Base-by-base conservation (phyloP, 1,140 invertebrate species). In the Lepidotrigona ventralis region DNA sequence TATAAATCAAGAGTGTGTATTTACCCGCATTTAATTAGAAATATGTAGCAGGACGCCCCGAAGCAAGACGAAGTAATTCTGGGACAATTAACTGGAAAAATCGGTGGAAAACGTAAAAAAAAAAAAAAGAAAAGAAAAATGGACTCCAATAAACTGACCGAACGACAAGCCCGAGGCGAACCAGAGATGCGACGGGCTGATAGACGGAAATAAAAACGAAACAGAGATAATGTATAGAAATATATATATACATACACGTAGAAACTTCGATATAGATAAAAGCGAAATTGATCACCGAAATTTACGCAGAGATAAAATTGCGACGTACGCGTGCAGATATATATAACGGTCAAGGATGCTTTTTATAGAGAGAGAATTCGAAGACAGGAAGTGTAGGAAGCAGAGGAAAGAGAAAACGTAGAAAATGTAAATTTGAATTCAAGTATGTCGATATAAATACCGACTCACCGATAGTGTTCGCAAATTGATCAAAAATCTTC, bases 191-290 rank as follows among this genome's bases (percentile, higher is more conserved):
- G 33, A 23, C 15, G 39, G 19, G 23, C n/a, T 23, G 78, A 71
- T 79, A 71, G 11, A 56, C 53, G 8, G 14, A 60, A 54, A 79
- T 79, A 79, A 79, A 79, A 79, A 60, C 51, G 54, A 79, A 63
- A 72, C 56, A 29, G 23, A 29, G 54, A 26, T 39, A 39, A 71
- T 70, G 33, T n/a, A 56, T 2, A 79, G 53, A 58, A 60, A 46
- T 46, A 46, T 46, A 46, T 46, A 46, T 46, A 46, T 46, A 46
- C 8, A 46, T 46, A 46, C 6, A 46, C 63, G 19, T 15, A 69
- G 15, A 21, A 39, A 64, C 17, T n/a, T 53, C 26, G 75, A 77
- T 66, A 33, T 21, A 64, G 60, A 51, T 71, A 75, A 60, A 70
- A 71, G 39, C 33, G 9, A 53, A 58, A 69, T 66, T 29, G 64